Evolutionary conservation across 2,888 invertebrate species (phyloP), one percentile per base, ranked within the genome.

Genomic region (Rutpela maculata): DNA sequence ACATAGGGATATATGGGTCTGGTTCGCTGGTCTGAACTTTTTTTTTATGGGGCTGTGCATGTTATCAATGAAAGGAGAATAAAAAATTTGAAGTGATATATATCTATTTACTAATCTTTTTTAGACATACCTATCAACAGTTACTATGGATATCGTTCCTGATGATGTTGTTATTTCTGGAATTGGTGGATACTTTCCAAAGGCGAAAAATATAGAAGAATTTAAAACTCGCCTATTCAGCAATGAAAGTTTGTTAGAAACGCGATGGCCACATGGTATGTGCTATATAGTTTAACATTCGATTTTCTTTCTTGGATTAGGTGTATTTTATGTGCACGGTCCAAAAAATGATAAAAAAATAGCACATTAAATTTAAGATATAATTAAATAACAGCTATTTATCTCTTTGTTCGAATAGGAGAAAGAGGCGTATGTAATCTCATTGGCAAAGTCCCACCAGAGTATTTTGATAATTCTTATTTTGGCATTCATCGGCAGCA

Each of bases 181-280:
- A 15, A 88, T 92, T 73, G 90, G 91, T 9, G 92, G 91, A 12
- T 87, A 91, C 77, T 92, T 93, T 83, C 94, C 94, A 4, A 91
- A 92, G 86, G 91, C 92, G 1, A 90, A 91, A 70, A 93, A 92
- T 85, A 89, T 94, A 62, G 91, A 91, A 71, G 92, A 93, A 83
- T 92, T 94, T 80, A 90, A 91, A 76, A 88, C 92, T n/a, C 89
- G 91, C 81, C 88, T 94, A 18, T 89, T 92, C 17, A 84, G 87
- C 26, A 89, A 89, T 70, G 88, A 89, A 76, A 75, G 76, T 68
- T 79, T 88, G 17, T 73, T 89, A 56, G 85, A 84, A 43, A 81
- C 85, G 35, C 84, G 88, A 69, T 90, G 89, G 89, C 86, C 87
- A 75, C 86, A 87, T 80, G 88, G 89, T 88, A 86, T 77, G 74